Evolutionary conservation across 2,797 vertebrate species (phyloP).

Genomic region (Lepilemur ruficaudatus): DNA sequence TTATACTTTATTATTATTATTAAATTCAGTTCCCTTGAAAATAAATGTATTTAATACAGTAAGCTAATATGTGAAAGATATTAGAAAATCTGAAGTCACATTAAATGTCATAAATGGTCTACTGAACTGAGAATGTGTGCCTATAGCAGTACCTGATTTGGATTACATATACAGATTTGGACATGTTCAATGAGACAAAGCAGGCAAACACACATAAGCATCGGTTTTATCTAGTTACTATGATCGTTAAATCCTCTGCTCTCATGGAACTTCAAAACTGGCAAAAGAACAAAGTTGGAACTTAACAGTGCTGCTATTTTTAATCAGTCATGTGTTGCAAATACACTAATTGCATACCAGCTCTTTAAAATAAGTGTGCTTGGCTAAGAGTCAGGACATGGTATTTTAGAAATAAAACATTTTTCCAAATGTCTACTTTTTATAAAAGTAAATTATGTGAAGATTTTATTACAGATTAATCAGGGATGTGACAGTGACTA

Average conservation of each 20-base stretch:
- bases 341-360: slow-evolving; percentile 72
- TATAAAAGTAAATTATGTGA: background rate
- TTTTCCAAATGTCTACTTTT: slow-evolving; percentile 51
- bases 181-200: slow-evolving; percentile 34
- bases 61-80: background rate
- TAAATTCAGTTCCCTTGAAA: background rate
- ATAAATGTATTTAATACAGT: background rate
- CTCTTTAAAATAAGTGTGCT: slow-evolving; percentile 68
- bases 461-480: slow-evolving; percentile 15
- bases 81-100: background rate
- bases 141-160: background rate
- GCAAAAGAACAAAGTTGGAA: slow-evolving; percentile 76
- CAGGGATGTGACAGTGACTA: background rate
- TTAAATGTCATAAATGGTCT: background rate
- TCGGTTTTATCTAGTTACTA: slow-evolving; percentile 64
- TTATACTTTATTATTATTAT: slow-evolving; percentile 24
- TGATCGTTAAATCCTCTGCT: slow-evolving; percentile 65
- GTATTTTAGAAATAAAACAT: slow-evolving; percentile 54
- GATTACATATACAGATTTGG: slow-evolving; percentile 22
- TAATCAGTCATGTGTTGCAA: slow-evolving; percentile 69
- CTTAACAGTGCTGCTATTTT: slow-evolving; percentile 72
- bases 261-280: slow-evolving; percentile 60
- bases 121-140: background rate
- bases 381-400: slow-evolving; percentile 62
- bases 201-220: slow-evolving; percentile 14